Evolutionary conservation across 2,888 invertebrate genomes (phyloP).

Genomic region (Noctua pronuba): DNA sequence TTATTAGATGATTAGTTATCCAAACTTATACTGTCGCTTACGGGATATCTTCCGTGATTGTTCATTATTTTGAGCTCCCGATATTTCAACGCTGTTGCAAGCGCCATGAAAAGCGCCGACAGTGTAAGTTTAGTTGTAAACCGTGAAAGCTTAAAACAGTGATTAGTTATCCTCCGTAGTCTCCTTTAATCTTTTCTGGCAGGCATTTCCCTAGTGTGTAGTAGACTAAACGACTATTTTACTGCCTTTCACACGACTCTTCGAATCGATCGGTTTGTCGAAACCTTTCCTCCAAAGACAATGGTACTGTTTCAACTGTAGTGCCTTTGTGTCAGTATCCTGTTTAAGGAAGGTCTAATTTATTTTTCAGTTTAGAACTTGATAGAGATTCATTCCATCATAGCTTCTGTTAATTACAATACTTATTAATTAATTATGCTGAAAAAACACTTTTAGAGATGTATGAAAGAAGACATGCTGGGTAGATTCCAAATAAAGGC

Average conservation of each 20-base stretch:
- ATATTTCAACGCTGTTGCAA: too few species aligned
- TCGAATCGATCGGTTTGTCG: conserved; percentile 6
- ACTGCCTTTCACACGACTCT: not conserved
- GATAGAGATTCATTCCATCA: too few species aligned
- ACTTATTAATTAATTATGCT: too few species aligned
- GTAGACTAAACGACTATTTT: not conserved
- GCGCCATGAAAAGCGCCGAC: too few species aligned
- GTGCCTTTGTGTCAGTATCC: not conserved
- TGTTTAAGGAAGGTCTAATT: not conserved
- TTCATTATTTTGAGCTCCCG: too few species aligned
- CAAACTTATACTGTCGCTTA: too few species aligned
- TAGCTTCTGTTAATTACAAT: too few species aligned
- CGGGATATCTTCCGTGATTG: too few species aligned
- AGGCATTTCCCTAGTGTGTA: conserved; percentile 1
- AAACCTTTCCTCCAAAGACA: conserved; percentile 12
- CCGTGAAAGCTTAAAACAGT: too few species aligned
- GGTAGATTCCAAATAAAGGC: not conserved
- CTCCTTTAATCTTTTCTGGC: not conserved
- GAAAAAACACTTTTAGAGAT: too few species aligned
- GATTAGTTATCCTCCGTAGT: not conserved
- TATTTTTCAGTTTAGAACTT: not conserved
- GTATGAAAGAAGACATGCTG: not conserved
- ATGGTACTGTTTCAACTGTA: not conserved
- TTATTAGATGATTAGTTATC: not conserved
- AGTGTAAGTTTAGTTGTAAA: too few species aligned